Conservation (phyloP, 2,797 vertebrate genomes). For the Enteromius thamalakanensis region DNA sequence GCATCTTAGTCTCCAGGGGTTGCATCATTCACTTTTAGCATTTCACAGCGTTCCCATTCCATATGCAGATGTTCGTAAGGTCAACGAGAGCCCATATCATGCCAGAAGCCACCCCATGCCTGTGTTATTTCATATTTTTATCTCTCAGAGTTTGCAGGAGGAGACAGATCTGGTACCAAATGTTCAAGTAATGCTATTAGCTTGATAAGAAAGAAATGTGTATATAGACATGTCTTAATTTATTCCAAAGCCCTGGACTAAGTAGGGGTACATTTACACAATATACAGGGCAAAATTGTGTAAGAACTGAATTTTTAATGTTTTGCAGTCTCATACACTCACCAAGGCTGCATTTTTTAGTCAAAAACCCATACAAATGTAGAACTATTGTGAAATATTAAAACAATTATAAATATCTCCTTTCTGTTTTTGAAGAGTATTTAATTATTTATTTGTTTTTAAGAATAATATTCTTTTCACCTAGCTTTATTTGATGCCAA, state of each 20-base stretch:
- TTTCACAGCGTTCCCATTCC: slow-evolving; percentile 1
- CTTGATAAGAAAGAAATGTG: not conserved
- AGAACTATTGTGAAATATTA: not conserved
- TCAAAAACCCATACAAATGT: not conserved
- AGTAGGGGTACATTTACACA: not conserved
- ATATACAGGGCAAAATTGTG: too few relatives aligned
- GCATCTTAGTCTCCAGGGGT: slow-evolving; percentile 1
- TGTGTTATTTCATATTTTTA: slow-evolving; percentile 27
- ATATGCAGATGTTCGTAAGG: slow-evolving; percentile 38
- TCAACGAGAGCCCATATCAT: slow-evolving; percentile 31
- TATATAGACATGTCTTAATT: not conserved
- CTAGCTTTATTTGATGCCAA: too few relatives aligned
- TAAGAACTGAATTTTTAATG: not conserved
- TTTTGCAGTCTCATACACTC: not conserved
- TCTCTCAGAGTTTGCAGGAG: not conserved
- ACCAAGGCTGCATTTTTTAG: not conserved
- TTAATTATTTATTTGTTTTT: too few relatives aligned
- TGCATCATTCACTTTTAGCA: slow-evolving; percentile 39
- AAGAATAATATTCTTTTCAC: too few relatives aligned
- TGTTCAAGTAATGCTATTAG: not conserved
- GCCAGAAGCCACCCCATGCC: slow-evolving; percentile 22
- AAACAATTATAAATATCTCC: not conserved
- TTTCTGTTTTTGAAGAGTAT: not conserved
- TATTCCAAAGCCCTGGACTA: not conserved
- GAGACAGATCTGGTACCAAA: not conserved